Evolutionary conservation across 2,113 vertebrate species (phyloP), one percentile per base, ranked within the genome.

Genomic region (Onychostoma macrolepis): DNA sequence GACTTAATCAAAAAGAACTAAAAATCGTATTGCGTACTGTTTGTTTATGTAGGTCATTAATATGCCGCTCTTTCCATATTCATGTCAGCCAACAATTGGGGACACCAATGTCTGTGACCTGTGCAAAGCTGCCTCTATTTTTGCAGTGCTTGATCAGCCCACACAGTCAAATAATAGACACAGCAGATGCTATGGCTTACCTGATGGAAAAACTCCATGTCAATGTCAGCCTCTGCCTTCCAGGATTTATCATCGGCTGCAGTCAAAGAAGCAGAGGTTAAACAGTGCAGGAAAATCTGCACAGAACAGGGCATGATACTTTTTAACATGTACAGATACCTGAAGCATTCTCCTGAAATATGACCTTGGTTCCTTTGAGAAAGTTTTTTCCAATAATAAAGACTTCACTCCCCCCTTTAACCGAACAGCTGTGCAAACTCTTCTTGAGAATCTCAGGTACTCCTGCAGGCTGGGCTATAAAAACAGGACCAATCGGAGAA

Each of bases 371-470:
- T 95, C 98, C 98, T 95, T 99, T 99, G 21, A 99, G 95, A 92
- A 99, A 99, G 94, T 99, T 99, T 94, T 99, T 99, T 93, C 98
- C 98, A 36, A 99, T 99, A 91, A 99, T 95, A 91, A 99, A 99
- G 83, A 99, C 95, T 87, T 99, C 98, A 86, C 98, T 97, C 87
- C 97, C 98, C 11, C 98, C 98, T 88, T 95, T 97, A 87, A 97
- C 97, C 26, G 97, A 96, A 89, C 97, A 97, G 83, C 94, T 98
- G 93, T 99, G 97, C 15, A 99, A 94, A 76, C 98, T 99, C 94
- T 99, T 99, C 95, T 99, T 99, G 63, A 99, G 94, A 90, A 99
- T 99, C 91, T 99, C 98, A 48, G 98, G 98, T 82, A 97, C 94
- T 80, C 98, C 98, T 26, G 98, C 98, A 90, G 98, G 98, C 81